These are phyloP conservation scores for Trichonephila clavata DNA, from an alignment of 1,140 invertebrate species.

Conservation along the genomic window DNA sequence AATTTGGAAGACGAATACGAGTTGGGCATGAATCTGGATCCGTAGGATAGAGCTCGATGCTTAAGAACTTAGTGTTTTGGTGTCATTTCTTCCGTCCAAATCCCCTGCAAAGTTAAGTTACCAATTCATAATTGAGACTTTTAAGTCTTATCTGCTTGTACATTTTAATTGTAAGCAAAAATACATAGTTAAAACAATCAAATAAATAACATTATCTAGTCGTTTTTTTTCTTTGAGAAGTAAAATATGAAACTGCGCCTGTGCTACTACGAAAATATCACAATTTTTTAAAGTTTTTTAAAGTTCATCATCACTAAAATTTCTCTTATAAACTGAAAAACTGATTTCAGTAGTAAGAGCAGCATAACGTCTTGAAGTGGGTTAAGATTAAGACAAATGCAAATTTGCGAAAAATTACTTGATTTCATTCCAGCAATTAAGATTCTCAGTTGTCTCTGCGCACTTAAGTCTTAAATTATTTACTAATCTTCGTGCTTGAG, in stretches of 20 bases:
- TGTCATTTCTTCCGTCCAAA: slow-evolving; percentile 59
- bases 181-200: slow-evolving; percentile 30
- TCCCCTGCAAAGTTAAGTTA: slow-evolving; percentile 71
- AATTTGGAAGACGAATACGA: slow-evolving; percentile 6
- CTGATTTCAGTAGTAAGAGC: neutral
- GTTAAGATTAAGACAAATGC: neutral
- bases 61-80: slow-evolving; percentile 59
- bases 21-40: slow-evolving; percentile 57
- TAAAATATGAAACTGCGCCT: neutral
- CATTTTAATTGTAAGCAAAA: slow-evolving; percentile 22
- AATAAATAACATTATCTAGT: neutral
- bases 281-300: neutral
- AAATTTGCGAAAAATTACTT: neutral
- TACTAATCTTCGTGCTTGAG: slow-evolving; percentile 4
- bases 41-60: slow-evolving; percentile 10
- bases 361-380: slow-evolving; percentile 22
- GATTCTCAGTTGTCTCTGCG: neutral
- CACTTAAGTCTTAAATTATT: neutral
- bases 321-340: neutral
- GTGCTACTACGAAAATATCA: neutral
- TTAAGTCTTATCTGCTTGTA: slow-evolving; percentile 36
- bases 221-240: neutral
- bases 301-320: neutral
- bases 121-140: slow-evolving; percentile 65
- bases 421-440: neutral